Percentiles rank a stretch among this genome's conserved stretches.
Conservation (phyloP, 2,888 invertebrate species). For the Euproctis similis region DNA sequence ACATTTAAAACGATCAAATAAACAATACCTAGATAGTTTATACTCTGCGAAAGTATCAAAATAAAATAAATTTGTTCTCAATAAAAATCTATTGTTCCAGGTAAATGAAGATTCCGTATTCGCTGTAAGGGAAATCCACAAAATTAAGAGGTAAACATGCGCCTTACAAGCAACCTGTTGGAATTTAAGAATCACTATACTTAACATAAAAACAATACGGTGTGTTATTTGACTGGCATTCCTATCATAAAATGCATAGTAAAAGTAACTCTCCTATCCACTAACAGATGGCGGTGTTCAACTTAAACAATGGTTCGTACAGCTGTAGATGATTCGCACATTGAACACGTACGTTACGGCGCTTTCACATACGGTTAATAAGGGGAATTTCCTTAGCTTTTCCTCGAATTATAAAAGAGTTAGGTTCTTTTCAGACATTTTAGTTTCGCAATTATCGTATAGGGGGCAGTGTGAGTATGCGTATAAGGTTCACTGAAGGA, state of each 20-base stretch:
- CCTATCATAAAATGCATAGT: slow-evolving; percentile 24
- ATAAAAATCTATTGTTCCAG: slow-evolving; percentile 37
- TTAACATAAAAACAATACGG: slow-evolving; percentile 28
- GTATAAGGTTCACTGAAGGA: too few relatives aligned
- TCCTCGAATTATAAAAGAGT: slow-evolving; percentile 42
- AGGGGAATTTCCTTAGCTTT: slow-evolving; percentile 56
- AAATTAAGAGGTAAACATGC: slow-evolving; percentile 27
- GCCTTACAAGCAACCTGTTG: slow-evolving; percentile 27
- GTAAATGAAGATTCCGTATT: slow-evolving; percentile 28
- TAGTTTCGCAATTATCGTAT: slow-evolving; percentile 53
- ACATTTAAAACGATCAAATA: too few relatives aligned
- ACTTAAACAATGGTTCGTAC: slow-evolving; percentile 25
- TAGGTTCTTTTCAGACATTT: slow-evolving; percentile 44
- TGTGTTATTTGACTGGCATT: slow-evolving; percentile 28
- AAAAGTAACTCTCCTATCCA: slow-evolving; percentile 43
- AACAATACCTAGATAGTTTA: too few relatives aligned
- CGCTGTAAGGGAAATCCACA: slow-evolving; percentile 16
- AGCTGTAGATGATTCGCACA: slow-evolving; percentile 9
- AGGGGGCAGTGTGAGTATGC: slow-evolving; percentile 65
- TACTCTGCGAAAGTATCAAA: too few relatives aligned
- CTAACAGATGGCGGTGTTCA: slow-evolving; percentile 59
- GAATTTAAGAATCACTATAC: slow-evolving; percentile 28
- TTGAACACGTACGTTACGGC: slow-evolving; percentile 37
- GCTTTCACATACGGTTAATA: slow-evolving; percentile 38
- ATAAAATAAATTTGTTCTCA: too few relatives aligned